Conservation (phyloP, 2,113 vertebrate genomes). For the Regulus satrapa region DNA sequence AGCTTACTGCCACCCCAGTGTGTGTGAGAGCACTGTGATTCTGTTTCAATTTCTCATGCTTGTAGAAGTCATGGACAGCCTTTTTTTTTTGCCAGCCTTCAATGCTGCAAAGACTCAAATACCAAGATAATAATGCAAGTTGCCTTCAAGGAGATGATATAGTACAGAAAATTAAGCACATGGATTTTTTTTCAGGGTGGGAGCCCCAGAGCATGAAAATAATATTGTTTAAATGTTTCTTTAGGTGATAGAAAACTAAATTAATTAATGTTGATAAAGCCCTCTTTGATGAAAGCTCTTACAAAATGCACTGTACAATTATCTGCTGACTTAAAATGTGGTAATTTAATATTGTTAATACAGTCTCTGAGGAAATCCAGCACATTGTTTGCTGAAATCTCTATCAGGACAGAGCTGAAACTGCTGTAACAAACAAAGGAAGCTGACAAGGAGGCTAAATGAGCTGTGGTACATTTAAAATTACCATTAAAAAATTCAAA, state of each 20-base stretch:
- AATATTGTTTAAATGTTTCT: constrained; percentile 4
- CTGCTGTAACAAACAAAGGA: neutral
- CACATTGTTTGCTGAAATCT: constrained; percentile 16
- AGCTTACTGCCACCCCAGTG: accelerated
- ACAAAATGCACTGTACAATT: constrained; percentile 25
- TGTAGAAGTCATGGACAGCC: neutral
- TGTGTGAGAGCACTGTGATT: neutral
- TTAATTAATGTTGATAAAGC: constrained; percentile 45
- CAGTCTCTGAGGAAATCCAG: neutral
- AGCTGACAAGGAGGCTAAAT: neutral
- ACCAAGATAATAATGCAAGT: neutral
- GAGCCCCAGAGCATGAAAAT: neutral
- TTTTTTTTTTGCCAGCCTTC: neutral
- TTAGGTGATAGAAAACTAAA: constrained; percentile 13
- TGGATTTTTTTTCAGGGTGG: neutral
- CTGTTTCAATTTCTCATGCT: neutral
- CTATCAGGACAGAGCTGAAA: neutral
- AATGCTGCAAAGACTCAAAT: neutral
- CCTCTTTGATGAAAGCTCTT: constrained; percentile 13
- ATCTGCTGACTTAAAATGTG: constrained; percentile 7
- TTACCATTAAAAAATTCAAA: neutral
- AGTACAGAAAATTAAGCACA: neutral
- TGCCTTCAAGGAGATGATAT: neutral
- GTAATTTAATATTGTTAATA: constrained; percentile 41
- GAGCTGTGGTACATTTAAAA: neutral